These are phyloP conservation scores for Meriones unguiculatus DNA, from an alignment of 2,113 vertebrate species.

Conservation along the genomic window DNA sequence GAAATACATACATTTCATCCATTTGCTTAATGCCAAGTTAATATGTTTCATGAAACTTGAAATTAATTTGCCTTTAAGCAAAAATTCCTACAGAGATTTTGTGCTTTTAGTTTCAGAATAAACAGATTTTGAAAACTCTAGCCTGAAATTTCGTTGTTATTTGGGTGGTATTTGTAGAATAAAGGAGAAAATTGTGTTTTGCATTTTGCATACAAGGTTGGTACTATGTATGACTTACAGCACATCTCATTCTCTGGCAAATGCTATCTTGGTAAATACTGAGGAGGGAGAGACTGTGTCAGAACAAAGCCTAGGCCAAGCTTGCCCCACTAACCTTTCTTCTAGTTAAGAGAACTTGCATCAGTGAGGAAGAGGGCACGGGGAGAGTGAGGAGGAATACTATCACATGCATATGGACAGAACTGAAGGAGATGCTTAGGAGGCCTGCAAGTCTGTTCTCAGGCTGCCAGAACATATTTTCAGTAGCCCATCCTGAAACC, in stretches of 20 bases:
- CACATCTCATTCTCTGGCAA: neutral
- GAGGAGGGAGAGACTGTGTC: neutral
- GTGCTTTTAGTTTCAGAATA: slow-evolving; percentile 39
- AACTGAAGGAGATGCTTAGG: neutral
- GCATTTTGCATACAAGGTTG: neutral
- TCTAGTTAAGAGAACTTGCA: accelerated
- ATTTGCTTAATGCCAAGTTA: slow-evolving; percentile 20
- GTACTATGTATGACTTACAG: neutral
- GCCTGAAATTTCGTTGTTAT: neutral
- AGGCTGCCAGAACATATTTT: neutral
- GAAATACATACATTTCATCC: neutral
- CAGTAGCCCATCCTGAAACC: neutral
- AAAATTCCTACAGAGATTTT: slow-evolving; percentile 53
- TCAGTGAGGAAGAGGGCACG: neutral
- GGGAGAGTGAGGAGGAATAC: neutral
- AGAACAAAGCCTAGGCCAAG: neutral
- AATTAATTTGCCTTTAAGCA: slow-evolving; percentile 55
- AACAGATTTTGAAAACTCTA: neutral
- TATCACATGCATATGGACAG: neutral
- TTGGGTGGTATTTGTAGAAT: neutral
- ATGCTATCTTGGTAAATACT: neutral
- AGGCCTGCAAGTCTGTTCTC: neutral
- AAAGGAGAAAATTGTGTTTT: neutral
- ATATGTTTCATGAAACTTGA: slow-evolving; percentile 33
- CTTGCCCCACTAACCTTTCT: neutral